Percentiles rank a stretch among this genome's conserved stretches.
Evolutionary conservation across 2,888 invertebrate species (phyloP).

Genomic region (Labia minor): DNA sequence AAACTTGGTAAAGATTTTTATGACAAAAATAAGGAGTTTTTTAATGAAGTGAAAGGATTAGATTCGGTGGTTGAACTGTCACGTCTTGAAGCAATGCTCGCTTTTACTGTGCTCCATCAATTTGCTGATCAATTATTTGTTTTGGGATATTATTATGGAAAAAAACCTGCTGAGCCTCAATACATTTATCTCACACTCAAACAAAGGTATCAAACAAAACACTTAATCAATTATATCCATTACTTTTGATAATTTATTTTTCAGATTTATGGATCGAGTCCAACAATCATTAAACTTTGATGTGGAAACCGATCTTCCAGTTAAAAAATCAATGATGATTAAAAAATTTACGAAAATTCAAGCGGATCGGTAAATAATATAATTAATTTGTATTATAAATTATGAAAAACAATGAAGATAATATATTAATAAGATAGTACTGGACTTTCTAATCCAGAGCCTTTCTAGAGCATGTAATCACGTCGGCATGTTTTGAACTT

Average conservation of each 20-base stretch:
- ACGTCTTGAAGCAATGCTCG: not conserved
- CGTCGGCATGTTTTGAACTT: not conserved
- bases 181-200: not conserved
- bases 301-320: not conserved
- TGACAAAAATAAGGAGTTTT: not conserved
- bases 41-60: not conserved
- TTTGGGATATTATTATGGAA: not conserved
- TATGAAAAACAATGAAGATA: too few relatives aligned
- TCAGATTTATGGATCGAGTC: not conserved
- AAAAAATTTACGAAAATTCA: not conserved
- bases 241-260: not conserved
- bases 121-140: not conserved
- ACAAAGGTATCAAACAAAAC: not conserved
- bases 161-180: not conserved
- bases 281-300: not conserved
- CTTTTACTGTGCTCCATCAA: not conserved
- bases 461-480: not conserved
- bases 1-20: not conserved
- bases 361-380: not conserved
- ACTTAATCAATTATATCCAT: not conserved
- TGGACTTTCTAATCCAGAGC: not conserved
- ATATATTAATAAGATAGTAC: too few relatives aligned
- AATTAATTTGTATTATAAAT: not conserved
- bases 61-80: not conserved
- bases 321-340: not conserved